Conservation (phyloP, 1,140 invertebrate species). For the Paraescarpia echinospica region DNA sequence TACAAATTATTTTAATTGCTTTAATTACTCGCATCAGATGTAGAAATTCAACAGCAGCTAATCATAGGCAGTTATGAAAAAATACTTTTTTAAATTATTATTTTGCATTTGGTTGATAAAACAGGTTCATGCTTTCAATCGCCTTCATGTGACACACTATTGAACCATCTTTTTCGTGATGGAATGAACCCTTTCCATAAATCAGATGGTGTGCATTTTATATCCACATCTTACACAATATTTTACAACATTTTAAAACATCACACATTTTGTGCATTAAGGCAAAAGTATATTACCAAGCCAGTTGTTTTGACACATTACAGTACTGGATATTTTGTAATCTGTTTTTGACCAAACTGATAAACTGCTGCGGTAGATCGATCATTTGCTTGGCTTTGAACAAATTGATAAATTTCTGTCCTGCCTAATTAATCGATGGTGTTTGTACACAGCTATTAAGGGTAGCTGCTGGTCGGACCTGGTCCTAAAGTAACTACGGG, state of each 20-base stretch:
- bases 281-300: neutral
- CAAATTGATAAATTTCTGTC: neutral
- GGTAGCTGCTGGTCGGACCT: no score
- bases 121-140: neutral
- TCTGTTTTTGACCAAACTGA: neutral
- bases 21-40: neutral
- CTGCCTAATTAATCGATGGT: neutral
- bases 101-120: neutral
- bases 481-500: no score
- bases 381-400: neutral
- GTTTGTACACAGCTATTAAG: no score
- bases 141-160: no score
- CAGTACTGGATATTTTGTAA: neutral
- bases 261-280: neutral
- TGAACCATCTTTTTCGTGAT: no score
- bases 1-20: neutral
- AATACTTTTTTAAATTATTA: neutral
- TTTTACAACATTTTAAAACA: neutral
- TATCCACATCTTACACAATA: neutral
- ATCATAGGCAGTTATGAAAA: neutral
- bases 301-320: neutral
- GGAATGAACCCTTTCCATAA: no score
- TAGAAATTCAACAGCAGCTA: neutral
- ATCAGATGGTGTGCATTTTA: neutral
- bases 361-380: neutral